A percentile compares a stretch with the other conserved stretches of the same genome.
Conservation (phyloP, 2,113 vertebrate species). For the Amphilophus citrinellus region DNA sequence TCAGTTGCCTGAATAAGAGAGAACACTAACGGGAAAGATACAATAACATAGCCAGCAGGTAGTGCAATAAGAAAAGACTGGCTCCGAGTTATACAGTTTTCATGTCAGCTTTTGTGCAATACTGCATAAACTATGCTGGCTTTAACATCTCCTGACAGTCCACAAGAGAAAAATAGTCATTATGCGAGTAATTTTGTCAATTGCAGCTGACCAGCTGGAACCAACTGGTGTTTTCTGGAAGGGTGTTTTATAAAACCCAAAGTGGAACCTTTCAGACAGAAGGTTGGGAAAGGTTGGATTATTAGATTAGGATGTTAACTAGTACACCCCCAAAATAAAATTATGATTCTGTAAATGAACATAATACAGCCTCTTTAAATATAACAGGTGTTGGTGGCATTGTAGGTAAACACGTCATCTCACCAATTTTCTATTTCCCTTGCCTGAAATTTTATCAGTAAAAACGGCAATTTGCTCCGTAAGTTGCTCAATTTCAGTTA, state of each 20-base stretch:
- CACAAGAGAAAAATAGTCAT: not conserved
- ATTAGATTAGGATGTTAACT: not conserved
- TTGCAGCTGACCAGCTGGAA: not conserved
- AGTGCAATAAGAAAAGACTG: not conserved
- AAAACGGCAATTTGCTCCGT: not conserved
- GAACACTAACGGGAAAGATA: too few relatives aligned
- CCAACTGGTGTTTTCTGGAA: not conserved
- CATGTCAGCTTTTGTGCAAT: too few relatives aligned
- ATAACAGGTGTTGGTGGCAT: too few relatives aligned
- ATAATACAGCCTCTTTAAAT: not conserved
- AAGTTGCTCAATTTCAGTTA: not conserved
- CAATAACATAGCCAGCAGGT: too few relatives aligned
- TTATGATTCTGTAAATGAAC: not conserved
- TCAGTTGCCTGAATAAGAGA: too few relatives aligned
- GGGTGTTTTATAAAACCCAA: not conserved
- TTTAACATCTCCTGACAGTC: too few relatives aligned
- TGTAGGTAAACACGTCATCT: too few relatives aligned
- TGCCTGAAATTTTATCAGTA: not conserved
- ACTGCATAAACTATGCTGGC: too few relatives aligned
- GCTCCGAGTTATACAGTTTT: too few relatives aligned
- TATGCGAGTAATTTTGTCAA: not conserved
- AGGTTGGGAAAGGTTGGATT: too few relatives aligned
- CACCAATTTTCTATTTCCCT: too few relatives aligned
- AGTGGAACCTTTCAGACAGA: not conserved
- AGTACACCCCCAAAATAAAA: not conserved